A percentile compares a stretch with the other conserved stretches of the same genome.
Conservation (phyloP, 1,140 invertebrate species). For the Apis dorsata region DNA sequence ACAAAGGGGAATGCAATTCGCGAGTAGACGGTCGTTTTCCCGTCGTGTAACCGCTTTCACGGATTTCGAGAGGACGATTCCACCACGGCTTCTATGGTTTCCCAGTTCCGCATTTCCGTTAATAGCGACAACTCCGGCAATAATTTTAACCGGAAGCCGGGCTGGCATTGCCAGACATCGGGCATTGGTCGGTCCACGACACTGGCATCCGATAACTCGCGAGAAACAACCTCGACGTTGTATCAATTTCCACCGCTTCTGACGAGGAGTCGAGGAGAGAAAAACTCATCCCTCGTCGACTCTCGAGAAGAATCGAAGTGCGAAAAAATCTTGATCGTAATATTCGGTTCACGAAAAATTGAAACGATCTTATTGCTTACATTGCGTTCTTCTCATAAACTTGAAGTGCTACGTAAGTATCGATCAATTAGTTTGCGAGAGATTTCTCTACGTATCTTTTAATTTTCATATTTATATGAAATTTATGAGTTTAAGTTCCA, state of each 20-base stretch:
- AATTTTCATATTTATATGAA: too few relatives aligned
- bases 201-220: slow-evolving; percentile 4
- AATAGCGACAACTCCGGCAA: slow-evolving; percentile 39
- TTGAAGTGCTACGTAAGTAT: too few relatives aligned
- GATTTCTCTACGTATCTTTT: too few relatives aligned
- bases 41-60: slow-evolving; percentile 45
- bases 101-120: slow-evolving; percentile 41
- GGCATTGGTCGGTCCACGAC: background rate
- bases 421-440: too few relatives aligned
- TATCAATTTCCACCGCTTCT: slow-evolving; percentile 35
- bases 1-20: slow-evolving; percentile 27
- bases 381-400: too few relatives aligned
- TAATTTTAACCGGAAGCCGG: slow-evolving; percentile 36
- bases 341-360: too few relatives aligned
- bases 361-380: too few relatives aligned
- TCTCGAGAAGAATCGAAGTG: too few relatives aligned
- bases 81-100: slow-evolving; percentile 42
- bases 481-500: too few relatives aligned
- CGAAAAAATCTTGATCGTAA: too few relatives aligned
- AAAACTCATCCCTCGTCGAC: background rate
- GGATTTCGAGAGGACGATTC: slow-evolving; percentile 43
- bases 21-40: slow-evolving; percentile 32
- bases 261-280: background rate
- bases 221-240: slow-evolving; percentile 18
- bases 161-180: slow-evolving; percentile 1